A percentile compares a stretch with the other conserved stretches of the same genome.
These are phyloP conservation scores for Agrotis segetum DNA, from an alignment of 2,888 invertebrate species.

Conservation along the genomic window DNA sequence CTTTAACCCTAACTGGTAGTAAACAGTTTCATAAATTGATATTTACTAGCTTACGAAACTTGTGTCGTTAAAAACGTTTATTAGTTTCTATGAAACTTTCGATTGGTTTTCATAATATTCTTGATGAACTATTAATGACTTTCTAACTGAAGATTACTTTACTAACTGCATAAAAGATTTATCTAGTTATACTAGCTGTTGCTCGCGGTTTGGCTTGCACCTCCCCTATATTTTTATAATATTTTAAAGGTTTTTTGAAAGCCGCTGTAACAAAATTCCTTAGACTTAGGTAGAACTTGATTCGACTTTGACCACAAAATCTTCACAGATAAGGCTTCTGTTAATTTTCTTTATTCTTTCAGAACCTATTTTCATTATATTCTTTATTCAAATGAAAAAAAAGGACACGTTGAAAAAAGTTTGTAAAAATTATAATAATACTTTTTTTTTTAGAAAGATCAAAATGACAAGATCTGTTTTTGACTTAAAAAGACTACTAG, in stretches of 20 bases:
- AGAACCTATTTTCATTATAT: not conserved
- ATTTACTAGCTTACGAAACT: conserved; percentile 20
- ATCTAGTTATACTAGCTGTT: not conserved
- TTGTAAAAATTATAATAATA: not conserved
- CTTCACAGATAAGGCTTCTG: not conserved
- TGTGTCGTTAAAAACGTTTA: conserved; percentile 36
- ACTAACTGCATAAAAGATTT: conserved; percentile 9
- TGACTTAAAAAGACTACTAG: not conserved
- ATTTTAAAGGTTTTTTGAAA: no score
- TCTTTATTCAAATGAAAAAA: conserved; percentile 10
- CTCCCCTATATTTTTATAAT: no score
- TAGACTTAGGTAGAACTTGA: no score
- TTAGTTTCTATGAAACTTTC: conserved; percentile 33
- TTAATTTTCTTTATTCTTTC: conserved; percentile 8
- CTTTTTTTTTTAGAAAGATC: not conserved
- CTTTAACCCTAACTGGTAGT: not conserved
- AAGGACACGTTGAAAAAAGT: not conserved
- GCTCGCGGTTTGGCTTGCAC: no score
- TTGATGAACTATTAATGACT: conserved; percentile 49
- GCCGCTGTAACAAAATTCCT: no score
- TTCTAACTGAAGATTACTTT: conserved; percentile 17
- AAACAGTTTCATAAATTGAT: conserved; percentile 3
- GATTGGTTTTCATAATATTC: conserved; percentile 34
- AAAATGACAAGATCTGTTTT: not conserved
- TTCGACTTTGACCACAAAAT: not conserved